Evolutionary conservation across 2,797 vertebrate species (phyloP), one percentile per base, ranked within the genome.

Genomic region (Centropyge bicolor): DNA sequence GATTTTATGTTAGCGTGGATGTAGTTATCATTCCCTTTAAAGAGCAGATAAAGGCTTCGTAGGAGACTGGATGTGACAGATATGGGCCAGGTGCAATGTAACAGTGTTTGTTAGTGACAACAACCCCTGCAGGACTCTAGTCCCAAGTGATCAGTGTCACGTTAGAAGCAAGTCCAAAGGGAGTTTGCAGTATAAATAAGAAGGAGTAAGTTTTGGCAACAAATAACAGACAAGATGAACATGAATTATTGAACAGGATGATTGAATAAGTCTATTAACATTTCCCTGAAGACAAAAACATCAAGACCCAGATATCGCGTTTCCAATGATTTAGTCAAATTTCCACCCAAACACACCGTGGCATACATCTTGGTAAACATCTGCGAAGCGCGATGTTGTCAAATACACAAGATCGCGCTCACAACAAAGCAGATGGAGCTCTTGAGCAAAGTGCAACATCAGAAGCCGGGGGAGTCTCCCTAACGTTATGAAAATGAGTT

Each of bases 141-240:
- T 88, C 89, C 79, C 78, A 78, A 82, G 75, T 76, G 75, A 91
- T 89, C 68, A 85, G 24, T 12, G 48, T 89, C 89, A 81, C 20
- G 11, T 52, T 31, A 24, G 49, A 85, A 72, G 24, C 0, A 35
- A 62, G 71, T 77, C 82, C 35, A 51, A 68, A 65, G 63, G 45
- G 83, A 60, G 36, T 46, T 56, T 13, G 43, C 41, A 81, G 70
- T 74, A 69, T 45, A 84, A 68, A 78, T 76, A 70, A 86, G 72
- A 78, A 61, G 51, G 49, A 71, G 19, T 46, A 45, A 2, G 54
- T 76, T 81, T 74, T 75, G 49, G 68, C 63, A 81, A 84, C 85
- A 89, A 86, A 84, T 84, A 78, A 84, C 54, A 83, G 77, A 83
- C 82, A 79, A 70, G 78, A 88, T 20, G 46, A 80, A 85, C 70